These are phyloP conservation scores for Eilema sororculum DNA, from an alignment of 2,888 invertebrate genomes.

Conservation along the genomic window DNA sequence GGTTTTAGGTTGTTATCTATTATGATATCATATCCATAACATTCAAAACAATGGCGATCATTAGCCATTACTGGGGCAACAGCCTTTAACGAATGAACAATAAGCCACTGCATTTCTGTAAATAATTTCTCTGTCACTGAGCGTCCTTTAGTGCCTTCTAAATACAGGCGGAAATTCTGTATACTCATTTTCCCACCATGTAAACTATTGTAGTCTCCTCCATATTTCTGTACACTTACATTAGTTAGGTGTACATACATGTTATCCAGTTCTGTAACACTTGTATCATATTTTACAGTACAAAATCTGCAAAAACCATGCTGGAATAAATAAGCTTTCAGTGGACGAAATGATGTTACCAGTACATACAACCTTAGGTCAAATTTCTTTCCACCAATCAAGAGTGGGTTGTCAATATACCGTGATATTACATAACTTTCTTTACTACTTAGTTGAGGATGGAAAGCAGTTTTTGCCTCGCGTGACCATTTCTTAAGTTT, in stretches of 20 bases:
- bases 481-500: constrained; percentile 97
- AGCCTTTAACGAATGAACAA: constrained; percentile 97
- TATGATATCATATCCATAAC: constrained; percentile 98
- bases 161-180: constrained; percentile 95
- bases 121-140: constrained; percentile 96
- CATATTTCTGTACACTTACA: constrained; percentile 98
- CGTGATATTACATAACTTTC: constrained; percentile 98
- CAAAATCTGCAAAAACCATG: constrained; percentile 98
- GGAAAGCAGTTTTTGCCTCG: constrained; percentile 94
- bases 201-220: constrained; percentile 97
- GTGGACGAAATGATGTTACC: constrained; percentile 96
- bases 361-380: constrained; percentile 96
- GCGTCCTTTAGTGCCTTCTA: constrained; percentile 97
- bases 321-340: constrained; percentile 97
- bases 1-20: constrained; percentile 97
- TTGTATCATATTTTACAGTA: constrained; percentile 97
- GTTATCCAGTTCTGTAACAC: constrained; percentile 95
- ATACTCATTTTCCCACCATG: constrained; percentile 98
- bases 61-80: constrained; percentile 98
- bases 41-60: constrained; percentile 97
- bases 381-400: constrained; percentile 99
- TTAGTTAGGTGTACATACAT: constrained; percentile 99
- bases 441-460: constrained; percentile 92
- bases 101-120: constrained; percentile 95
- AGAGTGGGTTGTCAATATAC: constrained; percentile 97